A percentile compares a stretch with the other conserved stretches of the same genome.
Evolutionary conservation across 64 coral and sea anemone genomes (phyloP).

Genomic region (Catalaphyllia jardinei): DNA sequence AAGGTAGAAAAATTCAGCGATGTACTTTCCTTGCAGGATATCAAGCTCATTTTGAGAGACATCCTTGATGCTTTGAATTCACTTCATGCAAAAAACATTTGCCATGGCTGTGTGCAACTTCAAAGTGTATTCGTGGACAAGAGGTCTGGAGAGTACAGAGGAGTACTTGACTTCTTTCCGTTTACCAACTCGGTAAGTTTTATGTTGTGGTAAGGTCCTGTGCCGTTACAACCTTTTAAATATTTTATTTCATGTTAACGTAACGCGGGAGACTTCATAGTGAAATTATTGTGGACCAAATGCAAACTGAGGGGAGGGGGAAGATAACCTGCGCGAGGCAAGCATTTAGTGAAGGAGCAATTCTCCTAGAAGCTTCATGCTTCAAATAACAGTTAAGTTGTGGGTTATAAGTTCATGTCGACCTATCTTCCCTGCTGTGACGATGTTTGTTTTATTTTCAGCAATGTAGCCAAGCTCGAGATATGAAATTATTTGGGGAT

Average conservation of each 20-base stretch:
- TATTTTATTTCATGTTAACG: too few species aligned
- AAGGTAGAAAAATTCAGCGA: too few species aligned
- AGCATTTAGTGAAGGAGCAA: too few species aligned
- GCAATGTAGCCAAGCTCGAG: background rate
- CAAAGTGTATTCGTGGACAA: constrained; percentile 29
- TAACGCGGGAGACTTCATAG: too few species aligned
- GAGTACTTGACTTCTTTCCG: constrained; percentile 35
- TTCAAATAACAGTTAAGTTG: too few species aligned
- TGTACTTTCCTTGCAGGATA: background rate
- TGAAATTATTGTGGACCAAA: too few species aligned
- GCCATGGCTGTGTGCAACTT: constrained; percentile 4
- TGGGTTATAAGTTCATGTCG: too few species aligned
- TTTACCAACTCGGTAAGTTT: constrained; percentile 21
- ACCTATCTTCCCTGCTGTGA: too few species aligned
- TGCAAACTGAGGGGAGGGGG: too few species aligned
- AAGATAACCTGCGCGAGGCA: too few species aligned
- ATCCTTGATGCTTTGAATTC: constrained; percentile 12
- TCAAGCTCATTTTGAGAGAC: constrained; percentile 2
- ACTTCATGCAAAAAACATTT: constrained; percentile 16
- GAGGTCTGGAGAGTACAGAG: constrained; percentile 19
- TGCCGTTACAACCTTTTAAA: too few species aligned
- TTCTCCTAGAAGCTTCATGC: too few species aligned
- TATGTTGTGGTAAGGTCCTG: background rate
- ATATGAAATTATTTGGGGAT: constrained; percentile 26
- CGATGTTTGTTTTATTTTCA: background rate